phyloP scores from a whole-genome alignment of 2,113 vertebrate species.

The Thymallus thymallus region DNA sequence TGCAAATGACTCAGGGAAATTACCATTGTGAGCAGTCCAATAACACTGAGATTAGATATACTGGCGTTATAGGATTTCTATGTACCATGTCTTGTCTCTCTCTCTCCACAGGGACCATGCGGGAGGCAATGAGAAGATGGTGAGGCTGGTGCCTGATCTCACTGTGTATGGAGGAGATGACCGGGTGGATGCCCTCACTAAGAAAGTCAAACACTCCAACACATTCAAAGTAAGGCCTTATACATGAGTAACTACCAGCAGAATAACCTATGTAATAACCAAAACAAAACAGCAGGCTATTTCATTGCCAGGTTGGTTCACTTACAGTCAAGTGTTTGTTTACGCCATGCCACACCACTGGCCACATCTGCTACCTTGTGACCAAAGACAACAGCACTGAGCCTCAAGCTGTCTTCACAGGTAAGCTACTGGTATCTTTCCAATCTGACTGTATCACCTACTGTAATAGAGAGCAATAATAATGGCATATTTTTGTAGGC shows the following conservation, averaged over 20 bases:
- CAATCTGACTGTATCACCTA: too few relatives aligned
- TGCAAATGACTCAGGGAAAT: too few relatives aligned
- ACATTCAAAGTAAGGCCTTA: slow-evolving; percentile 79
- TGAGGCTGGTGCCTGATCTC: slow-evolving; percentile 83
- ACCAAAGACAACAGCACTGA: slow-evolving; percentile 85
- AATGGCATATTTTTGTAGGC: too few relatives aligned
- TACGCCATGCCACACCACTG: slow-evolving; percentile 95
- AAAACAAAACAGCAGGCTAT: too few relatives aligned
- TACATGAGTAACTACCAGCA: too few relatives aligned
- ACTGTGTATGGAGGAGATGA: slow-evolving; percentile 89
- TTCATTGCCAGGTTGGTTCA: slow-evolving; percentile 82
- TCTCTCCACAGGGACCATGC: slow-evolving; percentile 87
- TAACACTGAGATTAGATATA: too few relatives aligned
- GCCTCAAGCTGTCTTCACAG: slow-evolving; percentile 92
- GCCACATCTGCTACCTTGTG: slow-evolving; percentile 97
- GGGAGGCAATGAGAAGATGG: slow-evolving; percentile 92
- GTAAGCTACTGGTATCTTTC: slow-evolving; percentile 45
- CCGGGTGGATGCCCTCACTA: slow-evolving; percentile 85
- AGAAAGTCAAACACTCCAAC: slow-evolving; percentile 86
- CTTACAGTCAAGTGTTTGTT: slow-evolving; percentile 89
- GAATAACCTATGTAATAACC: too few relatives aligned
- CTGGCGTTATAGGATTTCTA: too few relatives aligned
- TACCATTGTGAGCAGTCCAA: too few relatives aligned
- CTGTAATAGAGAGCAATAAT: too few relatives aligned
- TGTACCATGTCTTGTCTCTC: background rate